A percentile compares a stretch with the other conserved stretches of the same genome.
Evolutionary conservation across 2,888 invertebrate species (phyloP).

Genomic region (Athrips mouffetella): DNA sequence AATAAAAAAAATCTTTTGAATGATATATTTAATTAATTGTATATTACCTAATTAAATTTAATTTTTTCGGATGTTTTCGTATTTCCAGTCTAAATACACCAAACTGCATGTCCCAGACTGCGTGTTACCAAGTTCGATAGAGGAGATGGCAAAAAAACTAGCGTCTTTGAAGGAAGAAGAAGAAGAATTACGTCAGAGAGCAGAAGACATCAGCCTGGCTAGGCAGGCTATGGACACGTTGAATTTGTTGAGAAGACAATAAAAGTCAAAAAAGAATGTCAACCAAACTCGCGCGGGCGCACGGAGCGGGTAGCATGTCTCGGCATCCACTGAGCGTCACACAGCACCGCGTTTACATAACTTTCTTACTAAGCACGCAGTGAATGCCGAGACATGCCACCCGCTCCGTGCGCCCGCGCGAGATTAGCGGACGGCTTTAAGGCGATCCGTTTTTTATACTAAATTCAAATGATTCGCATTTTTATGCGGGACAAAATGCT

Average conservation of each 20-base stretch:
- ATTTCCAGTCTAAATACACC: conserved; percentile 53
- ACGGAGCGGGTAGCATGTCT: no score
- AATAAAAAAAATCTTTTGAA: background rate
- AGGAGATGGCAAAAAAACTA: conserved; percentile 37
- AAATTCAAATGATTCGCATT: no score
- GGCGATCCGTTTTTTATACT: no score
- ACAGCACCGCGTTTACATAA: no score
- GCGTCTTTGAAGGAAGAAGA: conserved; percentile 43
- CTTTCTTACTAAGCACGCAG: no score
- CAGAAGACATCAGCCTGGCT: conserved; percentile 55
- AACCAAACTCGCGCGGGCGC: no score
- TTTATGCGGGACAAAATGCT: no score
- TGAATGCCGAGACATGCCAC: no score
- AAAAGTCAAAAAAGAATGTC: no score
- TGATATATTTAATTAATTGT: background rate
- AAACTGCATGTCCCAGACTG: conserved; percentile 51
- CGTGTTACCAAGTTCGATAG: conserved; percentile 47
- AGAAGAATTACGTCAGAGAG: conserved; percentile 38
- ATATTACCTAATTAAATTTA: background rate
- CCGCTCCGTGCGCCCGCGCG: no score
- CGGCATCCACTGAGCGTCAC: no score
- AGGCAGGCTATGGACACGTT: conserved; percentile 53
- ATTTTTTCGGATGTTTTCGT: background rate
- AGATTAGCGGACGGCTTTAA: no score
- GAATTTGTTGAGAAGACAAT: conserved; percentile 41